Base-by-base conservation (phyloP, 2,797 vertebrate species). In the Acrossocheilus fasciatus region DNA sequence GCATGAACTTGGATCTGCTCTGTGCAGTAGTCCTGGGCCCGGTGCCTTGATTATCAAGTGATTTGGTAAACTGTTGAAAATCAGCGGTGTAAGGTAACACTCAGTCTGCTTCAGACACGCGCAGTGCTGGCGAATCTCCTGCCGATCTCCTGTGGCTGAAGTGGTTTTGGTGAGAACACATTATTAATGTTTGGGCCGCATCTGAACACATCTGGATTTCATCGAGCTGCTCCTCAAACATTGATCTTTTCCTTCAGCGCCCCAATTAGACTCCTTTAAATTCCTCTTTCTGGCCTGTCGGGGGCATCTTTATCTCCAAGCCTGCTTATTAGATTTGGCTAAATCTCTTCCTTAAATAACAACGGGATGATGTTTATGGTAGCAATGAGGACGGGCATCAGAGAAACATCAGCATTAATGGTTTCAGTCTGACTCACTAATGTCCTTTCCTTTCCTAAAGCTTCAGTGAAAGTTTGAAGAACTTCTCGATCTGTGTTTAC, bases 251-350 rank as follows among this genome's bases (percentile, higher is more conserved):
- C 93, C 93, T 93, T 93, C 93, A 91, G 93, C 92, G 86, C 92
- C 93, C 94, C 95, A 95, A 95, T 95, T 95, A 95, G 92, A 95
- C 94, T 94, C 93, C 93, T 94, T 93, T 93, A 94, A 91, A 93
- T 94, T 94, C 94, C 93, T 94, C 93, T 94, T 90, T 92, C 84
- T 90, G 91, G 89, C 90, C 91, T 47, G 73, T 68, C 75, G 14
- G 57, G 57, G 45, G 72, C 81, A 90, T 91, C 88, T 91, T 92
- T 94, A 95, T 95, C 94, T 93, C 90, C 82, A 87, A 85, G 91
- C 91, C 89, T 26, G 75, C 91, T 90, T 90, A 88, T 92, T 94
- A 84, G 89, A 92, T 85, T 86, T 83, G 89, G 91, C 75, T 68
- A 86, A 89, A 89, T 77, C 70, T 62, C 79, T 83, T 81, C 72